These are phyloP conservation scores for Agrotis ipsilon DNA, from an alignment of 2,888 invertebrate species.

Conservation along the genomic window DNA sequence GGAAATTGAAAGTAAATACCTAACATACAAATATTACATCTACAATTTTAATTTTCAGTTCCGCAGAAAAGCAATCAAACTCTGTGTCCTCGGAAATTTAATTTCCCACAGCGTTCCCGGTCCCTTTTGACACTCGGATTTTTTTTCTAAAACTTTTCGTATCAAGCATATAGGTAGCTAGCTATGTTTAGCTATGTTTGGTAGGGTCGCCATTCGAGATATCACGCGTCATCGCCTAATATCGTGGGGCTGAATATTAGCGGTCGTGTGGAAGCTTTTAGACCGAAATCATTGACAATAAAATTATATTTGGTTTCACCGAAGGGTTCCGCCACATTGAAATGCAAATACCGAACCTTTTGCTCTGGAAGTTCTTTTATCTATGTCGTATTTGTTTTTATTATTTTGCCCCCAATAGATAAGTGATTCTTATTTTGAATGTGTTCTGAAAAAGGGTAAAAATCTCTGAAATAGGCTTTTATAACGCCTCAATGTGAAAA, in stretches of 20 bases:
- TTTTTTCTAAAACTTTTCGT: slow-evolving; percentile 47
- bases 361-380: slow-evolving; percentile 29
- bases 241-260: slow-evolving; percentile 39
- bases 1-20: slow-evolving; percentile 32
- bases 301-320: slow-evolving; percentile 51
- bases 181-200: too few relatives aligned
- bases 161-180: slow-evolving; percentile 16
- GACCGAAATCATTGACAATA: slow-evolving; percentile 36
- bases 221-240: slow-evolving; percentile 45
- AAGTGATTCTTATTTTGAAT: slow-evolving; percentile 40
- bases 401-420: slow-evolving; percentile 30
- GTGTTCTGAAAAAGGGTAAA: slow-evolving; percentile 8
- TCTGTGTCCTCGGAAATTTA: slow-evolving; percentile 51
- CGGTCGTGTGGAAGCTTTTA: slow-evolving; percentile 25
- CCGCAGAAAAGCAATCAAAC: slow-evolving; percentile 49
- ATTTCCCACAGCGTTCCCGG: slow-evolving; percentile 33
- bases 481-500: slow-evolving; percentile 9
- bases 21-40: slow-evolving; percentile 22
- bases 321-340: slow-evolving; percentile 40
- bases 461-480: slow-evolving; percentile 4
- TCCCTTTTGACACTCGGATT: slow-evolving; percentile 32
- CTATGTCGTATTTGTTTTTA: slow-evolving; percentile 37
- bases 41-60: slow-evolving; percentile 41
- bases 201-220: slow-evolving; percentile 29
- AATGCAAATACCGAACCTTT: slow-evolving; percentile 46